These are phyloP conservation scores for Beris chalybata DNA, from an alignment of 2,888 invertebrate genomes.

Conservation along the genomic window DNA sequence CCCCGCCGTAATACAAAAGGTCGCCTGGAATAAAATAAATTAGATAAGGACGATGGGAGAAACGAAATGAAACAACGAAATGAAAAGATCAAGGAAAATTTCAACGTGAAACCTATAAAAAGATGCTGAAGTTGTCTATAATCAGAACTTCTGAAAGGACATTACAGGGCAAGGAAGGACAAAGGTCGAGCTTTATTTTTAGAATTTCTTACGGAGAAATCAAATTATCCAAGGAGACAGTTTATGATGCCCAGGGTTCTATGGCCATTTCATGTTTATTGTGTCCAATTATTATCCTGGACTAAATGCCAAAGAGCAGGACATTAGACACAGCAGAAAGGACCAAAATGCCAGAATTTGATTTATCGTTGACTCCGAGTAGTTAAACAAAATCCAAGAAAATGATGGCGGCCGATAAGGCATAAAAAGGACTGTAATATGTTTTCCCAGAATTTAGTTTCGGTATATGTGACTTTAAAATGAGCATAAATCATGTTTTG, in stretches of 20 bases:
- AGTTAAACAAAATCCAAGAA: too few species aligned
- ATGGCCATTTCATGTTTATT: slow-evolving; percentile 15
- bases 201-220: too few species aligned
- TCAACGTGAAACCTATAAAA: neutral
- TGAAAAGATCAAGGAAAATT: neutral
- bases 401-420: too few species aligned
- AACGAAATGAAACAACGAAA: neutral
- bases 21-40: slow-evolving; percentile 65
- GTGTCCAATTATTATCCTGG: neutral
- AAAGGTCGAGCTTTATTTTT: neutral
- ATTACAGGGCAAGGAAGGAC: neutral
- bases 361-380: slow-evolving; percentile 6
- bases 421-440: too few species aligned
- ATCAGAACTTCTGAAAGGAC: neutral
- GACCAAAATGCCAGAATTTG: slow-evolving; percentile 11
- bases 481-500: too few species aligned
- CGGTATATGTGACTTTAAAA: too few species aligned
- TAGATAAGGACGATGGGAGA: neutral
- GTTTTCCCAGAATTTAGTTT: too few species aligned
- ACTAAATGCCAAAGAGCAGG: neutral
- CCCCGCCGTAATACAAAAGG: slow-evolving; percentile 95
- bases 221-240: neutral
- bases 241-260: slow-evolving; percentile 12
- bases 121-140: neutral
- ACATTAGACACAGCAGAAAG: neutral